Evolutionary conservation across 2,888 invertebrate species (phyloP), one percentile per base, ranked within the genome.

Genomic region (Eubasilissa splendida): DNA sequence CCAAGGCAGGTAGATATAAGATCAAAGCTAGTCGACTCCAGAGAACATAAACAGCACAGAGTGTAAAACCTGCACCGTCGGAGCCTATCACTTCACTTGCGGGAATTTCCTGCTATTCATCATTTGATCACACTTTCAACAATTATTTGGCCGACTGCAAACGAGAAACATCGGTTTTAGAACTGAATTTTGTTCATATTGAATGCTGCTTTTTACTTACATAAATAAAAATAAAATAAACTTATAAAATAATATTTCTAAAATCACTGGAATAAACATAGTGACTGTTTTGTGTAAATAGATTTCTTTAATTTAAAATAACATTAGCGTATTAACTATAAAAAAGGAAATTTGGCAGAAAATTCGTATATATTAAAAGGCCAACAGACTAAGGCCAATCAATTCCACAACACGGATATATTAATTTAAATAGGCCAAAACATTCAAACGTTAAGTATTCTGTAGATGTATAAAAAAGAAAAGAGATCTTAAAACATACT

Each of bases 291-390:
- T 63, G 81, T 83, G 79, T 84, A 84, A 84, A 84, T 84, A 84
- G 79, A 77, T 79, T 70, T 79, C 77, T 82, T 77, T 76, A 31
- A 76, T 82, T 83, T 66, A 74, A 80, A 77, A 80, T 81, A 81
- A 82, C 53, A 84, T 80, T 81, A 80, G 80, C 77, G 70, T 81
- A 82, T 78, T 81, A 80, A 80, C 59, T 60, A 75, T 52, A 68
- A 77, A 78, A 84, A 81, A 78, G 80, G 79, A 82, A 81, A 83
- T 82, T 84, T 82, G 84, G 82, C 80, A 80, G 81, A 84, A 83
- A 82, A 84, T 83, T 83, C 84, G 81, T 84, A 84, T 82, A 80
- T 80, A 77, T 83, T 78, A 81, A 84, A 82, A 83, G 82, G 83
- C 83, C 83, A 83, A 83, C 70, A 82, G 76, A 76, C 80, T 84